Base-by-base conservation (phyloP, 2,888 invertebrate species). In the Parnassius mnemosyne region DNA sequence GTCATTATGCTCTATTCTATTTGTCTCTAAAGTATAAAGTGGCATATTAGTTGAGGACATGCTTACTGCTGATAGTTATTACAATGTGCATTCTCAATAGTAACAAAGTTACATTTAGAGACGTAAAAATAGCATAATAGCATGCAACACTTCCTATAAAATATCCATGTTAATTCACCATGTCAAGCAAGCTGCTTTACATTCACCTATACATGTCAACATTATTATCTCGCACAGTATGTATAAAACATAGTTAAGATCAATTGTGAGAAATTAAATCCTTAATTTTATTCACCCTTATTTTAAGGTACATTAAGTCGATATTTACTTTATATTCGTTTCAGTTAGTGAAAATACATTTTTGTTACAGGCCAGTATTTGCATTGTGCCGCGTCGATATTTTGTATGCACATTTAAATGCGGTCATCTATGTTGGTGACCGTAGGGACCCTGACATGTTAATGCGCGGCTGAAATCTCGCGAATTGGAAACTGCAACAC, bases 361-460 rank as follows among this genome's bases (percentile, higher is more conserved):
- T 74, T 81, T 71, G 64, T 69, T 71, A 76, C 80, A 83, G 79
- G 80, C 80, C 70, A 78, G 80, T 80, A 82, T 85, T 84, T 81
- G 80, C 80, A 83, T 87, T 87, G 84, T 86, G 77, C 73, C 70
- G 82, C 82, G 83, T 86, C 82, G 86, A 88, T 89, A 85, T 88
- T 88, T 86, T 84, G 84, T 85, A 87, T 87, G 89, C 86, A 87
- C 87, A 88, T 89, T 89, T 86, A 87, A 89, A 89, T 87, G 84
- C 84, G 85, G 82, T 86, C 88, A 87, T 85, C 81, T 85, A 80
- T 79, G 85, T 78, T 77, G 69, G 73, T 73, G 78, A 79, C 77
- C 78, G 78, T 71, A 75, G 73, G 73, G 72, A 74, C 53, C 53
- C 66, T 69, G 71, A 50, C 60, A 60, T 43, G 54, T 60, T 75